phyloP scores from a whole-genome alignment of 2,113 vertebrate species.

The Notarius quadriscutis region DNA sequence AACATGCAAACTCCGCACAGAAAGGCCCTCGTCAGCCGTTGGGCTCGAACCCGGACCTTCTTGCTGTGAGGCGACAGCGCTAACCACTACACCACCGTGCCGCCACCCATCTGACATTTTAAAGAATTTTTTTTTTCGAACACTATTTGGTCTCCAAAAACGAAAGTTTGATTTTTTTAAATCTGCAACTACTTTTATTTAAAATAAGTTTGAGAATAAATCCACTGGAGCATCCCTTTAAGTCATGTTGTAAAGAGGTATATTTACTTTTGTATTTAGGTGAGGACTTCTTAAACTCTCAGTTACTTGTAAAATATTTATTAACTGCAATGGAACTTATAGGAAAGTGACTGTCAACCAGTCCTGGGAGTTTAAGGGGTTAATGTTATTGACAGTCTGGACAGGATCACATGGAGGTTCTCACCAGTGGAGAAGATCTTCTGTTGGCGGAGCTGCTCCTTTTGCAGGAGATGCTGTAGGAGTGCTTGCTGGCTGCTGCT shows the following conservation, averaged over 20 bases:
- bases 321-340: background rate
- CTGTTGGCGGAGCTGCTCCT: constrained; percentile 95
- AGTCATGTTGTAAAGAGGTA: background rate
- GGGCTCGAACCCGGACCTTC: too few relatives aligned
- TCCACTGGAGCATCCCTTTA: too few relatives aligned
- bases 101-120: too few relatives aligned
- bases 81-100: too few relatives aligned
- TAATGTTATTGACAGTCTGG: background rate
- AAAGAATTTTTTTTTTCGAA: background rate
- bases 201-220: too few relatives aligned
- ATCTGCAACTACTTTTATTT: too few relatives aligned
- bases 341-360: background rate
- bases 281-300: background rate
- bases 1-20: too few relatives aligned
- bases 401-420: constrained; percentile 1
- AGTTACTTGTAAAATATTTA: background rate
- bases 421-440: constrained; percentile 91
- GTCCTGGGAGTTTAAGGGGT: background rate
- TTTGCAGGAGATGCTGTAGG: constrained; percentile 92
- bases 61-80: too few relatives aligned
- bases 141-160: too few relatives aligned
- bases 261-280: background rate
- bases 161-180: too few relatives aligned
- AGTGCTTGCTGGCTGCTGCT: constrained; percentile 96
- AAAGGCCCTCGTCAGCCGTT: too few relatives aligned